Conservation (phyloP, 2,888 invertebrate genomes). For the Sinohyriopsis cumingii region DNA sequence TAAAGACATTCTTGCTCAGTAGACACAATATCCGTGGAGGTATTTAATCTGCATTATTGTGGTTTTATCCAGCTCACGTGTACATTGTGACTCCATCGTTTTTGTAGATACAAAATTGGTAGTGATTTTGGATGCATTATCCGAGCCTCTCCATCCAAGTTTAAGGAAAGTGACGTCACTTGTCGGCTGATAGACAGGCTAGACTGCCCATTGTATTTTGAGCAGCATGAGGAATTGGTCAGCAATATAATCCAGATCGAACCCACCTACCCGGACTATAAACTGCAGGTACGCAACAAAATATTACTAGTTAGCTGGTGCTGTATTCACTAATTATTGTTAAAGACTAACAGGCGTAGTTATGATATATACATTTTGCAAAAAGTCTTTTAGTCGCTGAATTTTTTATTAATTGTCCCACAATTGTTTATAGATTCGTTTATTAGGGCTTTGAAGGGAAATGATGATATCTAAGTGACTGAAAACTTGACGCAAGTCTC, state of each 20-base stretch:
- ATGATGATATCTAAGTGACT: too few species aligned
- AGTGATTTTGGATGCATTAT: constrained; percentile 45
- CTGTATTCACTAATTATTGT: not conserved
- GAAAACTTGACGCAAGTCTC: too few species aligned
- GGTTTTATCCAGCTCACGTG: not conserved
- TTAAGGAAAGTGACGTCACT: constrained; percentile 38
- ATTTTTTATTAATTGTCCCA: too few species aligned
- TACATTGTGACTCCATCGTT: not conserved
- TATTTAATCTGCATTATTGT: not conserved
- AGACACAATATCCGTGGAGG: not conserved
- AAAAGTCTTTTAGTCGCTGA: too few species aligned
- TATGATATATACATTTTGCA: too few species aligned
- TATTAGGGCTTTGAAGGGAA: too few species aligned
- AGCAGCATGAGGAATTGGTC: constrained; percentile 60
- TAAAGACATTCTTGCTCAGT: too few species aligned
- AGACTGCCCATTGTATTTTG: constrained; percentile 46
- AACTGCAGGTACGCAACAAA: constrained; percentile 24
- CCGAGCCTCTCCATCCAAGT: constrained; percentile 48
- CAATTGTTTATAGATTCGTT: too few species aligned
- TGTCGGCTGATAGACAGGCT: constrained; percentile 46
- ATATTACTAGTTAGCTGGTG: not conserved
- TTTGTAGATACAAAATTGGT: not conserved
- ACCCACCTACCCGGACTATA: constrained; percentile 13
- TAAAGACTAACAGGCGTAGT: too few species aligned
- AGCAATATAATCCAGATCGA: constrained; percentile 50